Conservation (phyloP, 2,797 vertebrate genomes). For the Limosa lapponica region DNA sequence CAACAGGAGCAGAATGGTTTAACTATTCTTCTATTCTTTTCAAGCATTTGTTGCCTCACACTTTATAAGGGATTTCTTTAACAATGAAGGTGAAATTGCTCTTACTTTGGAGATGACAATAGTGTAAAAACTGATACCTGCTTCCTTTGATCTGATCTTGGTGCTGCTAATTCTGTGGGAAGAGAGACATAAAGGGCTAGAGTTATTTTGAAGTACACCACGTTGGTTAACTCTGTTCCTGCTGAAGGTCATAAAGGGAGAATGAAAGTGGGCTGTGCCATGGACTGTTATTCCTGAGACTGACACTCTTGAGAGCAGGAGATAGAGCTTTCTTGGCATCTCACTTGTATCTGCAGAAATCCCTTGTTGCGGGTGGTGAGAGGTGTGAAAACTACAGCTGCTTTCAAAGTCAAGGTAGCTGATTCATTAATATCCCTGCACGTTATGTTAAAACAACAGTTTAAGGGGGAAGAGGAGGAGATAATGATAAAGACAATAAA, state of each 20-base stretch:
- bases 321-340: neutral
- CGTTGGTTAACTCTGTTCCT: neutral
- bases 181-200: neutral
- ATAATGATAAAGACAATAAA: neutral
- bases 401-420: neutral
- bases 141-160: neutral
- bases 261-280: neutral
- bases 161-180: neutral
- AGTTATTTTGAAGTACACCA: neutral
- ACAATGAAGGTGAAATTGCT: neutral
- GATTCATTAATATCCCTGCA: neutral
- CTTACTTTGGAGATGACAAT: neutral
- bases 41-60: neutral
- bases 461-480: neutral
- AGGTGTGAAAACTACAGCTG: neutral
- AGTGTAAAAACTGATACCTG: neutral
- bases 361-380: neutral
- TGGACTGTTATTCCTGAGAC: accelerated
- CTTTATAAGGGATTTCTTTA: neutral
- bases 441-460: neutral
- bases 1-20: neutral
- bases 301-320: neutral
- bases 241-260: neutral
- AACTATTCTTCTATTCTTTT: neutral
- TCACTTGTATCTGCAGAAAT: neutral